These are phyloP conservation scores for Macrophya annulata DNA, from an alignment of 2,888 invertebrate genomes.

Conservation along the genomic window DNA sequence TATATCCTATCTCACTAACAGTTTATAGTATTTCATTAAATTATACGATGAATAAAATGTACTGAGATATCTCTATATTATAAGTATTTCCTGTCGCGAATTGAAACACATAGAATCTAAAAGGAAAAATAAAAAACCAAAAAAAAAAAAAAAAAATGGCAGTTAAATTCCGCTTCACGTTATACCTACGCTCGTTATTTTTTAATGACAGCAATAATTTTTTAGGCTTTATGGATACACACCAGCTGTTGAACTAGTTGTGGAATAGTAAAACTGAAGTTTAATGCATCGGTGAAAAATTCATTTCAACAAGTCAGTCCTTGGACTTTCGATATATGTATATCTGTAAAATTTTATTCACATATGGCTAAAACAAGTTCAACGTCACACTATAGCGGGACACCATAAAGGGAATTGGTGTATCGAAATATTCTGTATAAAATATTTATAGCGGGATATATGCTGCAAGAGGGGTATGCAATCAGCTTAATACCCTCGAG, in stretches of 20 bases:
- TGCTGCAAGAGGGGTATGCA: constrained; percentile 53
- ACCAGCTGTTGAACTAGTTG: background rate
- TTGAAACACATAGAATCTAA: background rate
- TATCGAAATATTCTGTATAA: constrained; percentile 12
- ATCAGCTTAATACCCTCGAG: constrained; percentile 58
- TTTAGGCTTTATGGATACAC: background rate
- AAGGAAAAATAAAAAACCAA: background rate
- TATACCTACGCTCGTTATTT: background rate
- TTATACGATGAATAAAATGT: background rate
- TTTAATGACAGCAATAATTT: background rate
- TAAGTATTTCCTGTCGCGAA: background rate
- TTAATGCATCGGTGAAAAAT: background rate
- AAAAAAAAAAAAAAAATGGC: background rate
- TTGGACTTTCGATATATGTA: background rate
- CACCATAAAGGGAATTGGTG: background rate
- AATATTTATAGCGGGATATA: background rate
- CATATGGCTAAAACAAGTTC: background rate
- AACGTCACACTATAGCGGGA: background rate
- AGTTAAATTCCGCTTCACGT: background rate
- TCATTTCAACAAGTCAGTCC: background rate
- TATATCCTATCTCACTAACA: background rate
- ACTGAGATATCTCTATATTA: background rate
- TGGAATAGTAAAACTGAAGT: background rate
- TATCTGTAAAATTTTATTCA: background rate
- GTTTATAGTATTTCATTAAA: background rate